phyloP scores from a whole-genome alignment of 2,797 vertebrate species.

The Falco columbarius region DNA sequence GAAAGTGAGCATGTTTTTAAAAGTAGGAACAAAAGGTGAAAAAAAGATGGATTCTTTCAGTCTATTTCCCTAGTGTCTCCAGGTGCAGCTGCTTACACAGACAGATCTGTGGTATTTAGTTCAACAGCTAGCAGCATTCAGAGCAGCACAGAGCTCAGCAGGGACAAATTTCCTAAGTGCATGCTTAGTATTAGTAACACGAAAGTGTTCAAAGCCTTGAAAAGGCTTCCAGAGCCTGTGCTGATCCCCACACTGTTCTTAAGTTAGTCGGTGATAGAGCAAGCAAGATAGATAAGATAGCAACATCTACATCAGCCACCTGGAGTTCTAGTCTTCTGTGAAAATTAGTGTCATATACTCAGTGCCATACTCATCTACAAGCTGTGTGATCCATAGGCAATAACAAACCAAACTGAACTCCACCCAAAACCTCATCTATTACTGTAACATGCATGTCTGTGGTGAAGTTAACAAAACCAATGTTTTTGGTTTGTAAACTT shows the following conservation, averaged over 20 bases:
- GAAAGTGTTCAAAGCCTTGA: not conserved
- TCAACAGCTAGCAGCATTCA: not conserved
- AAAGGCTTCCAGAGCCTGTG: not conserved
- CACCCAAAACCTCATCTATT: not conserved
- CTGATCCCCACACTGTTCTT: not conserved
- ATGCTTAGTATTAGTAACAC: not conserved
- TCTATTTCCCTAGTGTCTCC: not conserved
- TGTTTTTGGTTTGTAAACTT: not conserved
- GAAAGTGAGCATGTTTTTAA: not conserved
- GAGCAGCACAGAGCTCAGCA: not conserved
- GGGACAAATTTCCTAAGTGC: not conserved
- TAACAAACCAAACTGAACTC: not conserved
- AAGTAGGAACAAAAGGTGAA: not conserved
- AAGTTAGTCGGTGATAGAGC: not conserved
- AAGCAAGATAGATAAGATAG: not conserved
- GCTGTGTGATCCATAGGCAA: not conserved
- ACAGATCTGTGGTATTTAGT: not conserved
- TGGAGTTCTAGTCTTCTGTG: not conserved
- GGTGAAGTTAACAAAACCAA: not conserved
- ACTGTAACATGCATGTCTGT: not conserved
- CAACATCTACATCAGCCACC: not conserved
- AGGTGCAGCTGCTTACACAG: not conserved
- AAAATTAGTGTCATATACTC: not conserved
- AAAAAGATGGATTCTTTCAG: not conserved
- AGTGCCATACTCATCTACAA: not conserved